Percentiles rank a stretch among this genome's conserved stretches.
Conservation (phyloP, 2,888 invertebrate genomes). For the Nudaria mundana region DNA sequence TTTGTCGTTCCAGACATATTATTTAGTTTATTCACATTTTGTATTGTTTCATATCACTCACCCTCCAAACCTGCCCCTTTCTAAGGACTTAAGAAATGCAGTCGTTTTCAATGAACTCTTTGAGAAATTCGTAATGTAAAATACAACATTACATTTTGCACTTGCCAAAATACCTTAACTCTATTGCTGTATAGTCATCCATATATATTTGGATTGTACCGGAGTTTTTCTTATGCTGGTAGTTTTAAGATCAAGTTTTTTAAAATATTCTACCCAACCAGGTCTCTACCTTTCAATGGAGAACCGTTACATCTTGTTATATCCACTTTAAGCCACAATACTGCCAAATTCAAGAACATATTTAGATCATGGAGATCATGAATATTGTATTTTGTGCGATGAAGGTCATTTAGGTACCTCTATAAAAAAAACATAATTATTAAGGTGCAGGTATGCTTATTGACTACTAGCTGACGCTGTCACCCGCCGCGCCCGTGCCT, state of each 20-base stretch:
- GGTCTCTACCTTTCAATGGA: slow-evolving; percentile 50
- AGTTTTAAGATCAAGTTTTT: slow-evolving; percentile 52
- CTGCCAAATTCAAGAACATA: not conserved
- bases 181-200: slow-evolving; percentile 8
- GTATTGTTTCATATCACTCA: slow-evolving; percentile 64
- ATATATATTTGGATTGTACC: slow-evolving; percentile 8
- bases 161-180: slow-evolving; percentile 1
- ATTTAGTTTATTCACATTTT: slow-evolving; percentile 58
- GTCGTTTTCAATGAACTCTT: slow-evolving; percentile 73
- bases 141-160: slow-evolving; percentile 30
- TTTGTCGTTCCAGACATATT: slow-evolving; percentile 64
- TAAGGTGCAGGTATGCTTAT: too few species aligned
- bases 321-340: slow-evolving; percentile 20
- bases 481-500: too few species aligned
- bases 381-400: too few species aligned
- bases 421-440: too few species aligned
- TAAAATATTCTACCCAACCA: slow-evolving; percentile 39
- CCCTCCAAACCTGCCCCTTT: slow-evolving; percentile 57
- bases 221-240: slow-evolving; percentile 22
- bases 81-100: slow-evolving; percentile 59
- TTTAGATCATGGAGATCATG: slow-evolving; percentile 2
- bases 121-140: slow-evolving; percentile 48
- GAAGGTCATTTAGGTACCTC: too few species aligned
- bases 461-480: too few species aligned
- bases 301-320: slow-evolving; percentile 62